Base-by-base conservation (phyloP, 2,888 invertebrate genomes). In the Vesta saturnalis region DNA sequence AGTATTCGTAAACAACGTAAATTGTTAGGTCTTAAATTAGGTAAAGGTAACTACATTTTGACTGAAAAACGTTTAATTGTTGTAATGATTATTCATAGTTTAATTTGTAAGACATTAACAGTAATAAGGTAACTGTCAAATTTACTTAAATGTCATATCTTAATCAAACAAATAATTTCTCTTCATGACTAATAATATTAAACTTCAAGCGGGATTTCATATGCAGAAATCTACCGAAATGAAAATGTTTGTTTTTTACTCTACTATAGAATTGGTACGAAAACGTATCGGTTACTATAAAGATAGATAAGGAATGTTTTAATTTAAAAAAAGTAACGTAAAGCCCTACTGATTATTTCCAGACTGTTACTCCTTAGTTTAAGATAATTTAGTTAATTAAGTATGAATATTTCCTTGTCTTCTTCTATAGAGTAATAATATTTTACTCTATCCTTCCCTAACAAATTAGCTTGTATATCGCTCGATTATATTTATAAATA, bases 31-130 rank as follows among this genome's bases (percentile, higher is more conserved):
- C 83, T 92, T 80, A 89, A 90, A 73, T 86, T 92, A 77, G 90
- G 90, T 66, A 90, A 91, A 84, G n/a, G 89, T 91, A 78, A 92
- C 92, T 81, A 90, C 91, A 56, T 88, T 92, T 85, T 88, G 84
- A 87, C 80, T 85, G 59, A 78, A 4, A 12, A n/a, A 35, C 10
- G 4, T 49, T 49, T 49, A 3, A 54, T 12, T 22, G 18, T 54
- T 54, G 2, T 19, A 22, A 3, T 22, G 8, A 12, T 16, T 54
- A 54, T 14, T 15, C 14, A 15, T 16, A 56, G 15, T 56, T 15
- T 49, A 49, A 19, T n/a, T 14, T 49, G 6, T 19, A 49, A 39
- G n/a, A 39, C 8, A n/a, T 39, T 30, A 30, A 30, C n/a, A n/a
- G n/a, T n/a, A n/a, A n/a, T n/a, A n/a, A n/a, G n/a, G 1, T 19